Conservation (phyloP, 1,140 invertebrate species). For the Coelopa frigida region DNA sequence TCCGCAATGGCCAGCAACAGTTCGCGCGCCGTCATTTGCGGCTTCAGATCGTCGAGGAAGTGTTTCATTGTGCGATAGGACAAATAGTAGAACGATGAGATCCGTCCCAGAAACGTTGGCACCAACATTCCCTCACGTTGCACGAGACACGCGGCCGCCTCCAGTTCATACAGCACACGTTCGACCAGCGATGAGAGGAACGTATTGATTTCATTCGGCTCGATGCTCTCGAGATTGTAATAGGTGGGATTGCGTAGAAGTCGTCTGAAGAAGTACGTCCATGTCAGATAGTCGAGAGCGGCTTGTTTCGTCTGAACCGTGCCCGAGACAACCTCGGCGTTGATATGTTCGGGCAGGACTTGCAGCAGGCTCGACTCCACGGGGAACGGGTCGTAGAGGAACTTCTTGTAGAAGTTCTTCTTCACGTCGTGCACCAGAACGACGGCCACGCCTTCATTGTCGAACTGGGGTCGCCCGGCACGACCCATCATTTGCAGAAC, state of each 20-base stretch:
- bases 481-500: constrained; percentile 99
- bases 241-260: constrained; percentile 90
- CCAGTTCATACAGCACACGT: constrained; percentile 62
- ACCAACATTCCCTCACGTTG: constrained; percentile 61
- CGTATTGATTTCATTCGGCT: constrained; percentile 64
- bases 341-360: constrained; percentile 93
- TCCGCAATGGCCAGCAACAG: constrained; percentile 75
- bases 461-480: constrained; percentile 91
- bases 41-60: constrained; percentile 63
- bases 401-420: constrained; percentile 99
- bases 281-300: constrained; percentile 93
- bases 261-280: constrained; percentile 96
- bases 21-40: constrained; percentile 61
- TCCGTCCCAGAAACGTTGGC: constrained; percentile 83
- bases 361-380: constrained; percentile 91
- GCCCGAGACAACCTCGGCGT: constrained; percentile 94
- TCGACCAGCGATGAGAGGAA: constrained; percentile 74
- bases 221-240: constrained; percentile 75
- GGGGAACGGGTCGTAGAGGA: constrained; percentile 98
- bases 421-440: constrained; percentile 97
- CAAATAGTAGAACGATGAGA: constrained; percentile 97
- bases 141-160: constrained; percentile 69
- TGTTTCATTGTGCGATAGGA: constrained; percentile 83
- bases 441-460: constrained; percentile 90
- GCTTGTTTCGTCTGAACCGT: constrained; percentile 90